Percentiles rank a stretch among this genome's conserved stretches.
Conservation (phyloP, 2,113 vertebrate genomes). For the Anoplopoma fimbria region DNA sequence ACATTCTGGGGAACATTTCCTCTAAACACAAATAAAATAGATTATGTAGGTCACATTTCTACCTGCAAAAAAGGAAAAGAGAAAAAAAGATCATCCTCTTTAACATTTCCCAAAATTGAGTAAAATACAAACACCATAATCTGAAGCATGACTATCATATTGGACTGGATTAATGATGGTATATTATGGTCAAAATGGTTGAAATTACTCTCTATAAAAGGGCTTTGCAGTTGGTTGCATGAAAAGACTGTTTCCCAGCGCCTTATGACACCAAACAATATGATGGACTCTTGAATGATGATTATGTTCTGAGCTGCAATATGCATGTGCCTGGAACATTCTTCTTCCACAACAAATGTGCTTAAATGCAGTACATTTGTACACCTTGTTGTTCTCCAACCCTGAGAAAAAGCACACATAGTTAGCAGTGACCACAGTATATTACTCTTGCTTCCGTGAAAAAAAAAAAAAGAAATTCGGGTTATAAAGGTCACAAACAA, state of each 20-base stretch:
- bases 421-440: neutral
- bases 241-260: slow-evolving; percentile 81
- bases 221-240: slow-evolving; percentile 75
- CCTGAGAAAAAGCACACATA: neutral
- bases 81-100: too few relatives aligned
- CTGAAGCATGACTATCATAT: neutral
- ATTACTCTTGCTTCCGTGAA: neutral
- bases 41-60: slow-evolving; percentile 83
- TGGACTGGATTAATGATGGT: neutral
- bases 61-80: slow-evolving; percentile 71
- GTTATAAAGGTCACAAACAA: neutral
- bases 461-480: neutral
- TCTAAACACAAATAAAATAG: slow-evolving; percentile 54
- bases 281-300: slow-evolving; percentile 79
- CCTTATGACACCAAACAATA: slow-evolving; percentile 73
- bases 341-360: slow-evolving; percentile 82
- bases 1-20: slow-evolving; percentile 83
- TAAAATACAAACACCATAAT: neutral
- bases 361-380: slow-evolving; percentile 84
- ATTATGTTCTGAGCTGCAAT: slow-evolving; percentile 85
- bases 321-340: slow-evolving; percentile 88
- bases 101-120: too few relatives aligned
- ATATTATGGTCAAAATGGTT: slow-evolving; percentile 5
- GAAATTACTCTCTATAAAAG: slow-evolving; percentile 79
- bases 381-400: slow-evolving; percentile 75